Evolutionary conservation across 2,888 invertebrate genomes (phyloP).

Genomic region (Lottia gigantea): DNA sequence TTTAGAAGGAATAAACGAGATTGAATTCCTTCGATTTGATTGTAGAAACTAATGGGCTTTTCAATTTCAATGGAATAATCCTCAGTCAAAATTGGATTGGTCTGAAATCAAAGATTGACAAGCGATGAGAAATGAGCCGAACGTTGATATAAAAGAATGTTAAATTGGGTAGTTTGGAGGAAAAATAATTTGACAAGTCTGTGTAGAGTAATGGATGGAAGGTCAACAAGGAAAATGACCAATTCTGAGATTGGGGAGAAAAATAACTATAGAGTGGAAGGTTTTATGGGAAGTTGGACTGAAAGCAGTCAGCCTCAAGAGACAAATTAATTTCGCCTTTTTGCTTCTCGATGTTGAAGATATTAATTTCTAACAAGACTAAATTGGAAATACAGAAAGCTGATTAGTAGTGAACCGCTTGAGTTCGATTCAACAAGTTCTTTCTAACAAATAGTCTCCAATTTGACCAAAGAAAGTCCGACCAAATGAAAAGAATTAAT

Average conservation of each 20-base stretch:
- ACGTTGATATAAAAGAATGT: constrained; percentile 7
- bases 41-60: constrained; percentile 1
- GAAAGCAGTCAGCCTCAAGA: constrained; percentile 7
- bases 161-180: constrained; percentile 6
- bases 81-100: constrained; percentile 6
- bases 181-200: constrained; percentile 11
- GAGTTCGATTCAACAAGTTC: no score
- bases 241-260: not conserved
- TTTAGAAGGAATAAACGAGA: not conserved
- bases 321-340: constrained; percentile 11
- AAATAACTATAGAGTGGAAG: not conserved
- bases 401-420: no score
- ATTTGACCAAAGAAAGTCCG: no score
- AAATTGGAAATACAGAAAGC: not conserved
- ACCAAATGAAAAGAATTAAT: no score
- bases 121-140: constrained; percentile 4
- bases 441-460: no score
- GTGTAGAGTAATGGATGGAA: not conserved
- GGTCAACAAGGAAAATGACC: constrained; percentile 5
- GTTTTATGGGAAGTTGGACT: not conserved
- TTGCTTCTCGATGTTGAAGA: constrained; percentile 2
- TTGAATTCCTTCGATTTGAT: constrained; percentile 6
- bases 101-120: constrained; percentile 8
- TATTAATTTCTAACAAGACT: constrained; percentile 10
- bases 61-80: constrained; percentile 8